Percentiles rank a stretch among this genome's conserved stretches.
These are phyloP conservation scores for Sesia apiformis DNA, from an alignment of 2,888 invertebrate species.

Conservation along the genomic window DNA sequence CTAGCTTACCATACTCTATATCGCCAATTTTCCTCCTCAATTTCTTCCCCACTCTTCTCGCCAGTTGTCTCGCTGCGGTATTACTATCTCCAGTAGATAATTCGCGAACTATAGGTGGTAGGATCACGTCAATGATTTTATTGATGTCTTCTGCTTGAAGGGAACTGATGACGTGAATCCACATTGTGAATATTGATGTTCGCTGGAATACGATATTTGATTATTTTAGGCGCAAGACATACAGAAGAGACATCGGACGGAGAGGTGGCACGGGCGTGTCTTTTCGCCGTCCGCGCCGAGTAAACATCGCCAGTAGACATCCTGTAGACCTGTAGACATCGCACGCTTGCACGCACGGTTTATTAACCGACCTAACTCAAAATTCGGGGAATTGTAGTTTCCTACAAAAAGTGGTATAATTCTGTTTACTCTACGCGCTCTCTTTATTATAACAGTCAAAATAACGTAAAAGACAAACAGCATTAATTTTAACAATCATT, in stretches of 20 bases:
- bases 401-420: too few relatives aligned
- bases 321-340: too few relatives aligned
- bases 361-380: too few relatives aligned
- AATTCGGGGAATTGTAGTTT: too few relatives aligned
- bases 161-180: slow-evolving; percentile 81
- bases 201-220: slow-evolving; percentile 69
- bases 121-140: slow-evolving; percentile 76
- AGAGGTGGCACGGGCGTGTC: not conserved
- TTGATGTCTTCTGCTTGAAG: slow-evolving; percentile 75
- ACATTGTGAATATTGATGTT: slow-evolving; percentile 86
- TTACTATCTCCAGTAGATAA: slow-evolving; percentile 82
- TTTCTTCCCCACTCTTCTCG: slow-evolving; percentile 83
- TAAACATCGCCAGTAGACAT: too few relatives aligned
- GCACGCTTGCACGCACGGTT: too few relatives aligned
- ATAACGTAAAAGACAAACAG: too few relatives aligned
- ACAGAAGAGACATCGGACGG: not conserved
- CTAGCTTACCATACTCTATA: slow-evolving; percentile 81
- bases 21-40: slow-evolving; percentile 84
- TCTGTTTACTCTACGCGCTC: too few relatives aligned
- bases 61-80: slow-evolving; percentile 75
- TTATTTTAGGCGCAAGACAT: not conserved
- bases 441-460: too few relatives aligned
- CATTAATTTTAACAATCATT: too few relatives aligned
- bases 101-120: slow-evolving; percentile 87
- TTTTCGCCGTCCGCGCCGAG: too few relatives aligned